phyloP scores from a whole-genome alignment of 1,140 invertebrate species.

The Lamellibrachia luymesi region DNA sequence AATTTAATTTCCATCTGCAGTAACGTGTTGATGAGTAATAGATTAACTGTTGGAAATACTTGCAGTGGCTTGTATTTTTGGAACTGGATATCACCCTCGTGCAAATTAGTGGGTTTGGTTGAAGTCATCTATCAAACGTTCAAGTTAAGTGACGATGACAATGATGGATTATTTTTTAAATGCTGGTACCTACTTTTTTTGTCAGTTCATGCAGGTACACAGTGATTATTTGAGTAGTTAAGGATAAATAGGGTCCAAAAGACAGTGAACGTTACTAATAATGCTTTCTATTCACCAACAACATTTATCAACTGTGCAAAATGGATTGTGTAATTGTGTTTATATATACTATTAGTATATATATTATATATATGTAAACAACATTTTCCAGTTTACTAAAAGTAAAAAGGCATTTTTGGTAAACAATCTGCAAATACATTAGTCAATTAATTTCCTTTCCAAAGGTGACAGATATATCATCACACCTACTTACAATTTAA shows the following conservation, averaged over 20 bases:
- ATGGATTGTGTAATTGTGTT: background rate
- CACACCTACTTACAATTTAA: background rate
- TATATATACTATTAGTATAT: background rate
- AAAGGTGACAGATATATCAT: background rate
- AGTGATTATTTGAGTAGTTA: background rate
- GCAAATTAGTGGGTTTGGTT: background rate
- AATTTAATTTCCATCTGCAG: background rate
- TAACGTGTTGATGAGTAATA: background rate
- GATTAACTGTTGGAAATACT: background rate
- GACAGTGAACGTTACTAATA: background rate
- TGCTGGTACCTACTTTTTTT: background rate
- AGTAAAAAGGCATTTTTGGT: background rate
- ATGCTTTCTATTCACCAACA: too few relatives aligned
- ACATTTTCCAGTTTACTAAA: background rate
- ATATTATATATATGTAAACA: background rate
- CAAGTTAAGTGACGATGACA: background rate
- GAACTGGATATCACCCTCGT: background rate
- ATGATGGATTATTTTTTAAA: background rate
- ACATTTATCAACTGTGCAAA: background rate
- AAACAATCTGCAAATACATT: background rate
- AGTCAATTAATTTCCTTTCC: background rate
- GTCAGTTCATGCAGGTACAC: background rate
- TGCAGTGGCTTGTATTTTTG: background rate
- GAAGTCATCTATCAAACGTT: background rate
- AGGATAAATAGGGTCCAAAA: background rate